phyloP scores from a whole-genome alignment of 2,888 invertebrate species.

The Ditula angustiorana region DNA sequence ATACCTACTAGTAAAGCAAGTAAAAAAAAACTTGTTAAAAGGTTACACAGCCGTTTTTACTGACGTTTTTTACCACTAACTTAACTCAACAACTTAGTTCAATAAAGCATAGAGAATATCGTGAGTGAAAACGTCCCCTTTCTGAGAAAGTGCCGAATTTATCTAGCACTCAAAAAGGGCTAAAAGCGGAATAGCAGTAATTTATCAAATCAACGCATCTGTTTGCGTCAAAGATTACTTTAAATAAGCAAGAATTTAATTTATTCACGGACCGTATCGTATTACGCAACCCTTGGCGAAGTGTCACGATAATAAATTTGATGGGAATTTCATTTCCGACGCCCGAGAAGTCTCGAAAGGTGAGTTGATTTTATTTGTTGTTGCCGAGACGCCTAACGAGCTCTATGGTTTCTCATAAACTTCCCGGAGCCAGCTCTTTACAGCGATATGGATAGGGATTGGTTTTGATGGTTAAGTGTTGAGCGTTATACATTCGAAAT shows the following conservation, averaged over 20 bases:
- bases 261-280: background rate
- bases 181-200: background rate
- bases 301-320: constrained; percentile 14
- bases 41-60: background rate
- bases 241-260: constrained; percentile 13
- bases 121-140: background rate
- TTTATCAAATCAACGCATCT: constrained; percentile 10
- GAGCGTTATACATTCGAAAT: background rate
- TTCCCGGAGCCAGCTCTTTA: background rate
- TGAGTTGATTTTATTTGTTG: constrained; percentile 17
- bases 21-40: background rate
- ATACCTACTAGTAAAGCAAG: too few relatives aligned
- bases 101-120: background rate
- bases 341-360: background rate
- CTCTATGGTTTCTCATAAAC: constrained; percentile 13
- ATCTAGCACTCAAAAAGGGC: background rate
- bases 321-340: constrained; percentile 11
- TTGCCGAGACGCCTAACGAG: background rate
- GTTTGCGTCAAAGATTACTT: constrained; percentile 9
- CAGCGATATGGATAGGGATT: background rate
- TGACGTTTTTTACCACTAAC: too few relatives aligned
- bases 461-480: background rate
- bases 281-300: constrained; percentile 11
- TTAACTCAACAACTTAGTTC: too few relatives aligned
- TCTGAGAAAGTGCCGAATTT: background rate